Base-by-base conservation (phyloP, 2,113 vertebrate genomes). In the Bubalus kerabau region DNA sequence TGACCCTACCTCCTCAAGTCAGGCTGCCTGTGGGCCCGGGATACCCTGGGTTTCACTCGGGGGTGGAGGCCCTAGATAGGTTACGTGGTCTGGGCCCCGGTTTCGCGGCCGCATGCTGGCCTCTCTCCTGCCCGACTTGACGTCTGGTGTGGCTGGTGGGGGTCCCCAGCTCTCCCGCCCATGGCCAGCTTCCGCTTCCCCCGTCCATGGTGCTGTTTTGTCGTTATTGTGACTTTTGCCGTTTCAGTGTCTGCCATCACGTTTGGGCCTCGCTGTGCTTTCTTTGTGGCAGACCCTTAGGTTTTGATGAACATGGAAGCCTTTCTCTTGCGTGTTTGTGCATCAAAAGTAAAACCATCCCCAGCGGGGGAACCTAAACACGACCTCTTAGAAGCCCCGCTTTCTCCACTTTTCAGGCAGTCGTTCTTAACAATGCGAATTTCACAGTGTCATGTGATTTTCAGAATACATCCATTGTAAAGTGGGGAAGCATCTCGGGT, bases 161-260 rank as follows among this genome's bases (percentile, higher is more conserved):
- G 15, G n/a, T 54, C 57, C 0, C 86, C 1, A 11, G 52, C 7
- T 0, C 0, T 3, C 21, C 30, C 1, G 0, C 19, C 12, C 1
- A 0, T 0, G 8, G 60, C 21, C 0, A 0, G 46, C 8, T 6
- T 12, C 23, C 28, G 26, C 36, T 36, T n/a, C 32, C 28, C 13
- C 2, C 2, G 0, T 0, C 2, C 6, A 0, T 0, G 1, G 17
- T 7, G 32, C 13, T 1, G 2, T n/a, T 9, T 1, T 46, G 76
- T 48, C 3, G 0, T 36, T 40, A 1, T 2, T 6, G 1, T 43
- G 57, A 43, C 40, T 36, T 36, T 7, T 4, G 28, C 71, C 16
- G 0, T 17, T 52, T 6, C 40, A 1, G 8, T 28, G 4, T 57
- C 10, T 87, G 84, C 64, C 9, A 2, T 32, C 13, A 0, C 2